A percentile compares a stretch with the other conserved stretches of the same genome.
Conservation (phyloP, 2,113 vertebrate species). For the Tachycineta bicolor region DNA sequence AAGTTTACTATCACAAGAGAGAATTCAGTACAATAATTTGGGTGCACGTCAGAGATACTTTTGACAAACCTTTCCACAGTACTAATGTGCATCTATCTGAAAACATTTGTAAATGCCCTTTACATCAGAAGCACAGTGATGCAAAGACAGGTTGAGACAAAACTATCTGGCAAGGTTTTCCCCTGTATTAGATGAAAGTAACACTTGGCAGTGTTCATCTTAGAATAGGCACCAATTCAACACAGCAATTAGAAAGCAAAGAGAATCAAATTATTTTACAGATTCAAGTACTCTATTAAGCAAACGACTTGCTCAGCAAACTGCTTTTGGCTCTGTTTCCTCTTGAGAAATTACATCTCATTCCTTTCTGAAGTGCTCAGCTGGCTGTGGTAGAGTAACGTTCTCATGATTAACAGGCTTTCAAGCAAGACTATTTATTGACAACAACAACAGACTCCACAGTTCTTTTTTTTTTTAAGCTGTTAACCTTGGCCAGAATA, state of each 20-base stretch:
- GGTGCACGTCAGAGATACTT: background rate
- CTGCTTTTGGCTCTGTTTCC: background rate
- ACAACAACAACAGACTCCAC: background rate
- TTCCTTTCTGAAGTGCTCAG: background rate
- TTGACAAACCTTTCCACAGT: background rate
- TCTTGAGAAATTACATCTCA: background rate
- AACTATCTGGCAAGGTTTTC: background rate
- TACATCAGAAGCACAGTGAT: background rate
- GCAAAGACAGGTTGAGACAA: background rate
- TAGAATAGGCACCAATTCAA: background rate
- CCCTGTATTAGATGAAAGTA: background rate
- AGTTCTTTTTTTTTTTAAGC: background rate
- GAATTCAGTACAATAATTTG: background rate
- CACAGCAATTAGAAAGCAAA: background rate
- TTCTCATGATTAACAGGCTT: background rate
- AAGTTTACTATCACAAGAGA: background rate
- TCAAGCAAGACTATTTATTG: background rate
- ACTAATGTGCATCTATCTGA: background rate
- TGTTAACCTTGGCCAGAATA: background rate
- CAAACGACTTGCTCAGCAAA: background rate
- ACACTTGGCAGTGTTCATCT: background rate
- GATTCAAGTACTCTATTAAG: background rate
- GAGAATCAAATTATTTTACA: background rate
- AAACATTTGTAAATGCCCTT: background rate
- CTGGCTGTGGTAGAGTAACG: background rate